phyloP scores from a whole-genome alignment of 2,797 vertebrate species.

The Xiphorhynchus erythropygius region DNA sequence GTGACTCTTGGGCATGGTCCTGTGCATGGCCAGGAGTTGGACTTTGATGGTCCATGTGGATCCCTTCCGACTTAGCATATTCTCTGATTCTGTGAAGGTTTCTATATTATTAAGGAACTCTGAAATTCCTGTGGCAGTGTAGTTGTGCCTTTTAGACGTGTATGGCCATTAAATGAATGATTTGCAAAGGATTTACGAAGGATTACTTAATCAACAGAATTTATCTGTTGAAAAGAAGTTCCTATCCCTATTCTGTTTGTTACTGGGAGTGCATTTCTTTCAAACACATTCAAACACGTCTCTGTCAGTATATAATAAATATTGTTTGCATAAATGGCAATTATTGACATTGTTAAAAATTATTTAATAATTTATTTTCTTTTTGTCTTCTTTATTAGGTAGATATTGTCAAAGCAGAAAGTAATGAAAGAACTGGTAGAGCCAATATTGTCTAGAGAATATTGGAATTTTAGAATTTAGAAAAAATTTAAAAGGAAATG shows the following conservation, averaged over 20 bases:
- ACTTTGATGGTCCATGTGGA: not conserved
- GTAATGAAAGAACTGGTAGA: not conserved
- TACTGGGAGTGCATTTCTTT: not conserved
- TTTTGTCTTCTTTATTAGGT: not conserved
- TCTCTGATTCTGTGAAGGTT: not conserved
- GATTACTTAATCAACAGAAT: not conserved
- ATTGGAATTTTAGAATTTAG: not conserved
- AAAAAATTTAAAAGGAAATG: not conserved
- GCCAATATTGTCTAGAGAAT: not conserved
- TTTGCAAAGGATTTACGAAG: not conserved
- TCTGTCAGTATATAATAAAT: not conserved
- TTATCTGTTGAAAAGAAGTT: not conserved
- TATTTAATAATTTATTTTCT: not conserved
- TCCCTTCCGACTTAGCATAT: not conserved
- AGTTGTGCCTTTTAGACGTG: not conserved
- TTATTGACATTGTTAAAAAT: not conserved
- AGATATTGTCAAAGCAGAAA: not conserved
- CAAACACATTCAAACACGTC: not conserved
- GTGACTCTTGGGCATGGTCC: not conserved
- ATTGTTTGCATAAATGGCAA: not conserved
- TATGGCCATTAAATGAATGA: not conserved
- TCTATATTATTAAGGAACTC: not conserved
- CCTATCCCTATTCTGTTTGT: not conserved
- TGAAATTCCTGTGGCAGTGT: not conserved
- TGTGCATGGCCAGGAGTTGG: not conserved